Evolutionary conservation across 1,140 invertebrate species (phyloP), one percentile per base, ranked within the genome.

Genomic region (Euglossa dilemma): DNA sequence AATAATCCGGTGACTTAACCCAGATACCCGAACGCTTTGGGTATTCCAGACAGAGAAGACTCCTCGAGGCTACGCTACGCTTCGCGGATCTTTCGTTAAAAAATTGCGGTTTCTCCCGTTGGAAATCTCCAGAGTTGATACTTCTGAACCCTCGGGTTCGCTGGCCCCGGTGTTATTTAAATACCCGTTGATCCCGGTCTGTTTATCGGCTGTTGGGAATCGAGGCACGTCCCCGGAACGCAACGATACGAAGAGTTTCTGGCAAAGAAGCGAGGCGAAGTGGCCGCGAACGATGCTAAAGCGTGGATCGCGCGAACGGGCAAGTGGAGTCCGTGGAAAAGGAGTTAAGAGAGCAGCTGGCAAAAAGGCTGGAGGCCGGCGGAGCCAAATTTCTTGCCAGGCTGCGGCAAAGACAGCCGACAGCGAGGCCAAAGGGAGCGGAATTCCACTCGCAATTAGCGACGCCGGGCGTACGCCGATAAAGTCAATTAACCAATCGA

Each of bases 401-500:
- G 18, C 57, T 61, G 57, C 43, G 54, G 47, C 64, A 67, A 56
- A 87, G 66, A 28, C 70, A 25, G 77, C 67, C 85, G 82, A 77
- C 84, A 85, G 73, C 85, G 88, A 88, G 88, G 85, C 78, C 0
- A 20, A 70, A 70, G 71, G 86, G 25, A 90, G 84, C 73, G 73
- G 83, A 90, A 93, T 93, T 91, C 87, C 84, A 85, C 85, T 79
- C 87, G 89, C 91, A 91, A 92, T 93, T 90, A 89, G 72, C 79
- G 45, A 81, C 87, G 85, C 89, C 79, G 80, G 66, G 80, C 67
- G 52, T 59, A 73, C 80, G 73, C 67, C 88, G 89, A 92, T 93
- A 93, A 92, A 92, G 88, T 90, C 89, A 92, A 93, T 93, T 93
- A 93, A 90, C 89, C 90, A 91, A 92, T 92, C 80, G 91, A 92